These are phyloP conservation scores for Typhlichthys eigenmanni DNA, from an alignment of 2,797 vertebrate species.

Conservation along the genomic window DNA sequence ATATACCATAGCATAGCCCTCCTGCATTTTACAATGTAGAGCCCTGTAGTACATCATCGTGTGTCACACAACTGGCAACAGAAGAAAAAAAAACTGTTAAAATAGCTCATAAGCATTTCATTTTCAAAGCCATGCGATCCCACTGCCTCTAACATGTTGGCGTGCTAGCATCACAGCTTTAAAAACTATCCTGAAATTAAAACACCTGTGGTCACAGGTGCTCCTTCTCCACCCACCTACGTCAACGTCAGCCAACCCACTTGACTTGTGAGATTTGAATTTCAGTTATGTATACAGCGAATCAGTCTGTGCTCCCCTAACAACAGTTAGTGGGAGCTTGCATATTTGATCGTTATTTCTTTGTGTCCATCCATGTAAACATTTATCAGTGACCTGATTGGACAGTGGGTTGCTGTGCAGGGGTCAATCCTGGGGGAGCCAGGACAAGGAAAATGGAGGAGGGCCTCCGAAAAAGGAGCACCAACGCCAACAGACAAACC, in stretches of 20 bases:
- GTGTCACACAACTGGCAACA: slow-evolving; percentile 55
- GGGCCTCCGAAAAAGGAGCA: slow-evolving; percentile 63
- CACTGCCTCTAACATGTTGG: slow-evolving; percentile 57
- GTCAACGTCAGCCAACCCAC: slow-evolving; percentile 52
- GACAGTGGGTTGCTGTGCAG: slow-evolving; percentile 61
- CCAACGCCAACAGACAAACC: slow-evolving; percentile 59
- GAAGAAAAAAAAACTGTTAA: slow-evolving; percentile 39
- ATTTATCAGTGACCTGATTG: slow-evolving; percentile 66
- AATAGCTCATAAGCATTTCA: slow-evolving; percentile 59
- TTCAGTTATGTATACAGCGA: slow-evolving; percentile 34
- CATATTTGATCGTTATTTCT: slow-evolving; percentile 64
- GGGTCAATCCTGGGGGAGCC: slow-evolving; percentile 58
- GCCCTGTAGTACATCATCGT: slow-evolving; percentile 70
- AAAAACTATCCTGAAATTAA: slow-evolving; percentile 58
- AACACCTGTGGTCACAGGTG: slow-evolving; percentile 68
- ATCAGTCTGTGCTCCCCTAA: slow-evolving; percentile 49
- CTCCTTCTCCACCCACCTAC: slow-evolving; percentile 69
- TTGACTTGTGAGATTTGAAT: slow-evolving; percentile 39
- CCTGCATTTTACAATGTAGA: slow-evolving; percentile 71
- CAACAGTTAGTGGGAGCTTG: slow-evolving; percentile 63
- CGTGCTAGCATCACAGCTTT: slow-evolving; percentile 70
- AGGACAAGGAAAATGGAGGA: slow-evolving; percentile 49
- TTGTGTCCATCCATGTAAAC: slow-evolving; percentile 60
- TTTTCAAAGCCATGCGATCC: slow-evolving; percentile 72
- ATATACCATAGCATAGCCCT: slow-evolving; percentile 56